Evolutionary conservation across 1,140 invertebrate genomes (phyloP), one percentile per base, ranked within the genome.

Genomic region (Nautilus pompilius): DNA sequence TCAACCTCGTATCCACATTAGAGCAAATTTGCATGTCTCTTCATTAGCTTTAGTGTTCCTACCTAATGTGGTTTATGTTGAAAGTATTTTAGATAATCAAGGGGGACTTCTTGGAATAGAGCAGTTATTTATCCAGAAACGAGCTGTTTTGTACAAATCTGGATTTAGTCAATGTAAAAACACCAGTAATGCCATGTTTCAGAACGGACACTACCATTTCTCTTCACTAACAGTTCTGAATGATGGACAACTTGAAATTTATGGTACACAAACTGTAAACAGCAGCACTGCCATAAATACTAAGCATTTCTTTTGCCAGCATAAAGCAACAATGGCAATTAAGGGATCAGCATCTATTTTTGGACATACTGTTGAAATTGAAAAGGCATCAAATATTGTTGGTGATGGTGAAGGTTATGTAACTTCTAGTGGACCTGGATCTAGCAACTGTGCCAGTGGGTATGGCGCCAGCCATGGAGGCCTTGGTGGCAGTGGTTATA

Each of bases 41-140:
- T 51, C 55, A 3, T 24, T 33, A 13, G 69, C 65, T 26, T 58
- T 59, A 5, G 63, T 66, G 1, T 60, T 59, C 28, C 65, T 75
- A 30, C 71, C 73, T 20, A 46, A 66, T n/a, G 66, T 65, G 0
- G 66, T 56, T 2, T 70, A 70, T 53, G 55, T 67, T 17, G 73
- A 75, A 46, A 57, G 65, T 34, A 65, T 61, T 2, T 26, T 73
- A 17, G 62, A 45, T 1, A 60, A 58, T 20, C 26, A 64, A 17
- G 73, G 73, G 6, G 55, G 53, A 26, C 57, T 75, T 55, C 57
- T 63, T 51, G 73, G 73, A n/a, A 63, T 75, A 5, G 73, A 73
- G 17, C 67, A 70, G 24, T 57, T 72, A 32, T 69, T 66, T 34
- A 58, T 58, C 0, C 29, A 66, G 61, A 66, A 69, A 41, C 46